Percentiles rank a stretch among this genome's conserved stretches.
phyloP scores from a whole-genome alignment of 2,797 vertebrate species.

The Coregonus suidteri region DNA sequence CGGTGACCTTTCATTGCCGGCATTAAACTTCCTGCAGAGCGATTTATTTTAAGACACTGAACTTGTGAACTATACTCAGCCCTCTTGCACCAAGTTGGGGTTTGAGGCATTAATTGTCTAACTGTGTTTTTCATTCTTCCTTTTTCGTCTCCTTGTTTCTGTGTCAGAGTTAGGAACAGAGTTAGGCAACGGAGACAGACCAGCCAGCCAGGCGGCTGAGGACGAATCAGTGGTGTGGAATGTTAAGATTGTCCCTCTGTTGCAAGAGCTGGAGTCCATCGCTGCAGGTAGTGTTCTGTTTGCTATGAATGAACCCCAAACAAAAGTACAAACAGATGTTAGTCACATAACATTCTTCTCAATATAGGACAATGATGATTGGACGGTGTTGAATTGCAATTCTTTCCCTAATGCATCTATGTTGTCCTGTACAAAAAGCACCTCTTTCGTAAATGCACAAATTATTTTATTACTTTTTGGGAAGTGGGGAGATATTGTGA shows the following conservation, averaged over 20 bases:
- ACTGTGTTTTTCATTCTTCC: conserved; percentile 21
- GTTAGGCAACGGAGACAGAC: conserved; percentile 34
- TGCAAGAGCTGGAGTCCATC: conserved; percentile 78
- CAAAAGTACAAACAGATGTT: conserved; percentile 22
- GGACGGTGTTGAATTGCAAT: background rate
- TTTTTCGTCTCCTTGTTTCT: background rate
- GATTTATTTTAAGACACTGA: conserved; percentile 70
- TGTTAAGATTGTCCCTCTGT: conserved; percentile 77
- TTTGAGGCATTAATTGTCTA: conserved; percentile 50
- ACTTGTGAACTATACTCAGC: conserved; percentile 64
- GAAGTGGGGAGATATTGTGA: background rate
- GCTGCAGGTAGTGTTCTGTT: conserved; percentile 62
- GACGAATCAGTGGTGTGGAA: conserved; percentile 82
- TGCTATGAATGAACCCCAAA: conserved; percentile 3
- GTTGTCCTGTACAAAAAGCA: background rate
- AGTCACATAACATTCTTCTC: background rate
- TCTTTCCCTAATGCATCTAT: background rate
- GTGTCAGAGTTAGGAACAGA: conserved; percentile 5
- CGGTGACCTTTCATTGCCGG: conserved; percentile 69
- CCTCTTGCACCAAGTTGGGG: conserved; percentile 5
- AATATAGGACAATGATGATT: background rate
- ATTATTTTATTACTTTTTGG: background rate
- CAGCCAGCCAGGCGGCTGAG: conserved; percentile 62
- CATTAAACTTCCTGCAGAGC: conserved; percentile 68
- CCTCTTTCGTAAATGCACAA: no score